Evolutionary conservation across 2,888 invertebrate genomes (phyloP), one percentile per base, ranked within the genome.

Genomic region (Zaprionus lineosus): DNA sequence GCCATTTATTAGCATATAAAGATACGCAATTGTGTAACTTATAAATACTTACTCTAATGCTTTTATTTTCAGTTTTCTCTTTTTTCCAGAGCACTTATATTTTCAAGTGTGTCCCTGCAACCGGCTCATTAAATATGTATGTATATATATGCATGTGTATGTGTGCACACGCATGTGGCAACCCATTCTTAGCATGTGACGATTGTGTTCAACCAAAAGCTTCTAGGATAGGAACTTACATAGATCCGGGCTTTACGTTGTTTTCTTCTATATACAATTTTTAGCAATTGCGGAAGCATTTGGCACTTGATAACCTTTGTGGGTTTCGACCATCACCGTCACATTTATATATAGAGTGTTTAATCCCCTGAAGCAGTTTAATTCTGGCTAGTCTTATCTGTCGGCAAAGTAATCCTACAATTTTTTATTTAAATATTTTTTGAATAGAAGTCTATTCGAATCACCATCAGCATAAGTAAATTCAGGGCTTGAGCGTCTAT

Each of bases 1-100:
- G 84, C 66, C 77, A 76, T 83, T 82, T 81, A 79, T 75, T 63
- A 76, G 74, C 69, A 62, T 74, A 74, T 78, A 84, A 78, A 78
- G 78, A 78, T 78, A 84, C 74, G 74, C 78, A 75, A 70, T 76
- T 84, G 82, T 84, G 34, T 63, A 61, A 76, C 70, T 63, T 44
- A 39, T 41, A 16, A 61, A 60, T 63, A 60, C 37, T 47, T 43
- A 31, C 41, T 16, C 18, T 16, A 28, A 36, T 8, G 8, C n/a
- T 3, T 33, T 39, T 16, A 24, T 24, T 41, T 44, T 14, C 18
- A 18, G 12, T 33, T 24, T 8, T 21, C 34, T 28, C 15, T 15
- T 16, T 26, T 46, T 3, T 16, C 18, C 21, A 34, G 31, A 9
- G 40, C 7, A 9, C 15, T 18, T n/a, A 8, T 24, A 64, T 70